Evolutionary conservation across 2,888 invertebrate species (phyloP).

Genomic region (Aporophyla nigra): DNA sequence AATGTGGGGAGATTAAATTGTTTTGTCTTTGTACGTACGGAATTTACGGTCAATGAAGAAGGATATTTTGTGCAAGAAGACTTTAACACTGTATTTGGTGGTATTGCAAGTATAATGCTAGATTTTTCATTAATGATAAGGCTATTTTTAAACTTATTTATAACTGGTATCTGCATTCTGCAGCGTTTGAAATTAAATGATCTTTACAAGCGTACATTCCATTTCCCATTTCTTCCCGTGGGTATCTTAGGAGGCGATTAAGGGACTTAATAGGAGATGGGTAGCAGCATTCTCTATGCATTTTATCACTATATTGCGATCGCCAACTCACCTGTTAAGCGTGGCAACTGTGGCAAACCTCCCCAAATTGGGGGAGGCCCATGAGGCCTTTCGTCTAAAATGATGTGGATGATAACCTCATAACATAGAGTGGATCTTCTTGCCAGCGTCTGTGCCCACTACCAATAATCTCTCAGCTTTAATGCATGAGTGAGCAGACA

Average conservation of each 20-base stretch:
- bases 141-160: not conserved
- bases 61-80: not conserved
- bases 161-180: not conserved
- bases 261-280: no score
- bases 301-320: no score
- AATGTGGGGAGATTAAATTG: slow-evolving; percentile 57
- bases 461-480: not conserved
- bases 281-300: no score
- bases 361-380: no score
- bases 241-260: no score
- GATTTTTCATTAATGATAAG: not conserved
- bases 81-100: slow-evolving; percentile 8
- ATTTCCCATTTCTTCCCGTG: no score
- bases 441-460: not conserved
- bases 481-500: no score
- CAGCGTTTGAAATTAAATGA: no score
- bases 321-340: no score
- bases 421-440: not conserved
- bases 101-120: not conserved
- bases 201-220: not conserved
- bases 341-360: no score
- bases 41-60: slow-evolving; percentile 61
- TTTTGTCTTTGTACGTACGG: slow-evolving; percentile 50
- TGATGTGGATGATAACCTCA: not conserved
- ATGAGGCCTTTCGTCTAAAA: no score